A percentile compares a stretch with the other conserved stretches of the same genome.
phyloP scores from a whole-genome alignment of 2,888 invertebrate species.

The Drosophila limbata region DNA sequence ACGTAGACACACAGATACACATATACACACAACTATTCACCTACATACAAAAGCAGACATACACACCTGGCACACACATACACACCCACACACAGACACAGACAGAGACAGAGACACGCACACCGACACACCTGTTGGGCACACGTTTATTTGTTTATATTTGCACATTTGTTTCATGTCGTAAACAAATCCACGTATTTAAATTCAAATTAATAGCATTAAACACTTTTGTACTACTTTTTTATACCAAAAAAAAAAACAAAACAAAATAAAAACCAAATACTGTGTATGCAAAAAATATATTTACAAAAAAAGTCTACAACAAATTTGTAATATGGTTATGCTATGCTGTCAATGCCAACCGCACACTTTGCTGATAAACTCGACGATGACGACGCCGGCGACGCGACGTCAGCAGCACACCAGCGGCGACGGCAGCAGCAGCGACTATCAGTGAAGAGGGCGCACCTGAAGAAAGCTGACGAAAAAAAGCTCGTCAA shows the following conservation, averaged over 20 bases:
- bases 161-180: constrained; percentile 72
- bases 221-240: constrained; percentile 73
- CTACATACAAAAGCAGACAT: constrained; percentile 23
- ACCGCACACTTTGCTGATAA: constrained; percentile 61
- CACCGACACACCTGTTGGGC: constrained; percentile 61
- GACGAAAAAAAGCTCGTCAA: constrained; percentile 64
- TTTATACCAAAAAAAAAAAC: constrained; percentile 62
- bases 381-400: constrained; percentile 25
- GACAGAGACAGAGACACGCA: constrained; percentile 6
- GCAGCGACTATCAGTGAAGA: constrained; percentile 15
- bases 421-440: neutral
- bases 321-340: constrained; percentile 50
- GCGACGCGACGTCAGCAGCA: constrained; percentile 11
- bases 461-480: constrained; percentile 67
- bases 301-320: constrained; percentile 25
- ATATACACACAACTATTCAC: constrained; percentile 10
- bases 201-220: constrained; percentile 65
- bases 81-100: constrained; percentile 23
- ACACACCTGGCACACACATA: constrained; percentile 28
- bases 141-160: constrained; percentile 68
- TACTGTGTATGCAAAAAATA: constrained; percentile 67
- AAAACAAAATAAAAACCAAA: constrained; percentile 34
- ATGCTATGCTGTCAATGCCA: constrained; percentile 66
- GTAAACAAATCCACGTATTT: constrained; percentile 75
- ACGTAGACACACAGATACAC: constrained; percentile 22